A percentile compares a stretch with the other conserved stretches of the same genome.
Evolutionary conservation across 2,113 vertebrate species (phyloP).

Genomic region (Hucho hucho): DNA sequence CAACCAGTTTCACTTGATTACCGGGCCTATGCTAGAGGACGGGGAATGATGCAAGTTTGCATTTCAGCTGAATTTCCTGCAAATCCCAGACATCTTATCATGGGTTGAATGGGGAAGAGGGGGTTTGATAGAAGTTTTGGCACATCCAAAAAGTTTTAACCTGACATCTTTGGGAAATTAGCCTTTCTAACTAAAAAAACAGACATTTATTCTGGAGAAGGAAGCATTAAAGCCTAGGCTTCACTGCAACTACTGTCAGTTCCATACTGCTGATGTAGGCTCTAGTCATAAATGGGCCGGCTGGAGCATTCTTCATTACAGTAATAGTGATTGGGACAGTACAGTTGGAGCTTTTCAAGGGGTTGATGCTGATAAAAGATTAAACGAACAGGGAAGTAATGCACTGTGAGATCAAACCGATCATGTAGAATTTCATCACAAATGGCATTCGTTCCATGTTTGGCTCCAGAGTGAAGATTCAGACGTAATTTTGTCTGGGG

Average conservation of each 20-base stretch:
- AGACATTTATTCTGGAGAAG: background rate
- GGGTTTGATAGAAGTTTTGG: background rate
- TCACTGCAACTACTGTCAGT: background rate
- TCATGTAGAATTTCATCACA: background rate
- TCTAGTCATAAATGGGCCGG: background rate
- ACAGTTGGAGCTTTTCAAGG: background rate
- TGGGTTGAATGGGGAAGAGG: conserved; percentile 6
- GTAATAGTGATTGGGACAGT: background rate
- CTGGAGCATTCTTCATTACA: background rate
- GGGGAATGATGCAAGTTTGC: background rate
- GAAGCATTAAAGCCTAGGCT: conserved; percentile 16
- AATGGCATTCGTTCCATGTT: background rate
- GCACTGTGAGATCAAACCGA: background rate
- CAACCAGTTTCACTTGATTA: conserved; percentile 33
- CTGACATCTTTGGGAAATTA: conserved; percentile 50
- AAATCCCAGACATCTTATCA: conserved; percentile 25
- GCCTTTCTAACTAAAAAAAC: conserved; percentile 29
- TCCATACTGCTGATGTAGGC: background rate
- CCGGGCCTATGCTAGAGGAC: conserved; percentile 12
- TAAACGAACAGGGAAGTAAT: background rate
- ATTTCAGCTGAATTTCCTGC: background rate
- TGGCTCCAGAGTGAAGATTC: background rate
- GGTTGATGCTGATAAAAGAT: background rate
- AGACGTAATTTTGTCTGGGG: background rate
- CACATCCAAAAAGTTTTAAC: conserved; percentile 13